phyloP scores from a whole-genome alignment of 2,797 vertebrate species.

The Hybognathus amarus region DNA sequence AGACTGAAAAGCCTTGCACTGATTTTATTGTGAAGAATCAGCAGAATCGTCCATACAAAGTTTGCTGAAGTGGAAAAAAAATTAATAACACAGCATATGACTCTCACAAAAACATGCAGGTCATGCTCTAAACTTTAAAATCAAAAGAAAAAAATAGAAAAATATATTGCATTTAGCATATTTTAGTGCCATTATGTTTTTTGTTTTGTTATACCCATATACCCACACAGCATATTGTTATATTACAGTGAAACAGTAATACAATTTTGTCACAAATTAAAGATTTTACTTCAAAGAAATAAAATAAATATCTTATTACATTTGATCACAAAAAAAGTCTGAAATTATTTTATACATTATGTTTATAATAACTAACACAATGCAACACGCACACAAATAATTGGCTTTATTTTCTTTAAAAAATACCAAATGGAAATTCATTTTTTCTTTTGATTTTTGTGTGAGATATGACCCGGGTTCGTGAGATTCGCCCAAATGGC shows the following conservation, averaged over 20 bases:
- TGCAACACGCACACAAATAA: background rate
- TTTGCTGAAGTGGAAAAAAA: background rate
- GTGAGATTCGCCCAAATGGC: slow-evolving; percentile 8
- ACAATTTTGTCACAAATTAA: too few species aligned
- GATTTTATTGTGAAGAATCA: slow-evolving; percentile 41
- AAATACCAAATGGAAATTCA: background rate
- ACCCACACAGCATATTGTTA: background rate
- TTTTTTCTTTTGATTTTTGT: background rate
- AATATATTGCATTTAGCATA: background rate
- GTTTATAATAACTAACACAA: slow-evolving; percentile 16
- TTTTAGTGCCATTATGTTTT: background rate
- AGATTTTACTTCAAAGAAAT: background rate
- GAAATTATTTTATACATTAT: background rate
- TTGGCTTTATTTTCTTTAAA: background rate
- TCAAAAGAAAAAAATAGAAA: background rate
- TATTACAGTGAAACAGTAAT: background rate
- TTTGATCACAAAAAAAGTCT: background rate
- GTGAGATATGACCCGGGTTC: background rate
- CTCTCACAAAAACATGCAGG: background rate
- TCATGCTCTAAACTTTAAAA: slow-evolving; percentile 18
- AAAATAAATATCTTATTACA: background rate
- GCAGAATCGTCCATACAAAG: slow-evolving; percentile 59
- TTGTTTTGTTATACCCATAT: background rate
- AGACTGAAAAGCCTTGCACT: slow-evolving; percentile 22
- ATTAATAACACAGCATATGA: background rate